These are phyloP conservation scores for Chlorospingus semifuscus DNA, from an alignment of 2,797 vertebrate species.

Conservation along the genomic window DNA sequence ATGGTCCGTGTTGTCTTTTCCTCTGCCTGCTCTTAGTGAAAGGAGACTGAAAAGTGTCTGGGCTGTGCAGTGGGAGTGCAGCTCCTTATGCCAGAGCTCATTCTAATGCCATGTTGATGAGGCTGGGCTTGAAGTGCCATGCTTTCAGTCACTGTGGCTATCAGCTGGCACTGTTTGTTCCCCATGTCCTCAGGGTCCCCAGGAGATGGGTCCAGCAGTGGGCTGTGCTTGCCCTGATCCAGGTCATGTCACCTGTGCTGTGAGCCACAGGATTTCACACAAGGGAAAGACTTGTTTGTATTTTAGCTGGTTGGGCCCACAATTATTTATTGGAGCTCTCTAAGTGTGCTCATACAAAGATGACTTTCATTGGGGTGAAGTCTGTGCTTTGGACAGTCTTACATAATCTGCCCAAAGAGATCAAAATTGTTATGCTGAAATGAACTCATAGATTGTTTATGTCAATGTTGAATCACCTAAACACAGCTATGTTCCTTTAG, in stretches of 20 bases:
- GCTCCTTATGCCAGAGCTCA: background rate
- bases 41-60: background rate
- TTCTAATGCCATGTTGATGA: background rate
- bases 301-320: background rate
- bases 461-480: background rate
- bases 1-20: conserved; percentile 4
- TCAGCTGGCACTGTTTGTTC: background rate
- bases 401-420: conserved; percentile 14
- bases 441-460: background rate
- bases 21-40: background rate
- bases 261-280: background rate
- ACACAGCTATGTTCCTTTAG: background rate
- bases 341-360: background rate
- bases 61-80: background rate
- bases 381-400: conserved; percentile 23
- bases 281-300: background rate
- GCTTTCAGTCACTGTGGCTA: background rate
- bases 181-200: background rate
- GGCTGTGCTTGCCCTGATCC: accelerated
- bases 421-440: background rate
- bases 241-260: background rate
- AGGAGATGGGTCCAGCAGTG: background rate
- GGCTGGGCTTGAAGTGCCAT: background rate
- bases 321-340: background rate
- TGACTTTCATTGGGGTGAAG: background rate